phyloP scores from a whole-genome alignment of 2,113 vertebrate genomes.

The Morone chrysops region DNA sequence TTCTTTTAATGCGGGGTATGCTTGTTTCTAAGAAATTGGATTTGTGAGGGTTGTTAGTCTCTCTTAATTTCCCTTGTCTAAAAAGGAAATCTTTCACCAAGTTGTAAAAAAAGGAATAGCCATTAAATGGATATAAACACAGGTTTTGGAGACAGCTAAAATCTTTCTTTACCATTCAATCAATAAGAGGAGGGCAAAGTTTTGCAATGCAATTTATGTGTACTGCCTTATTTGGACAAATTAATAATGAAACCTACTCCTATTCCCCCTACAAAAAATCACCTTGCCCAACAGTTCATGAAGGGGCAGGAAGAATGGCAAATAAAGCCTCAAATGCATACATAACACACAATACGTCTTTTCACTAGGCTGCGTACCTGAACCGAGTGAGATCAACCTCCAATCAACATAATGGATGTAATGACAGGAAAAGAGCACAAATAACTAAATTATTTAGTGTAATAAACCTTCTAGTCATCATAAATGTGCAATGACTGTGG shows the following conservation, averaged over 20 bases:
- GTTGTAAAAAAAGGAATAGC: neutral
- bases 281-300: no score
- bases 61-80: constrained; percentile 1
- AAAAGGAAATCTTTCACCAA: neutral
- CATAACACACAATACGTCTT: neutral
- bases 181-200: neutral
- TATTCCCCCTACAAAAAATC: neutral
- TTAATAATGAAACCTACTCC: neutral
- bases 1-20: neutral
- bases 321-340: neutral
- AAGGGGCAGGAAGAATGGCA: neutral
- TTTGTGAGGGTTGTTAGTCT: neutral
- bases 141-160: neutral
- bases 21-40: constrained; percentile 4
- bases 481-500: constrained; percentile 11
- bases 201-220: constrained; percentile 6
- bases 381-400: constrained; percentile 17
- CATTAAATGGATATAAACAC: neutral
- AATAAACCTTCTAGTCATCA: constrained; percentile 6
- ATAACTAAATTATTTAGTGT: neutral
- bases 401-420: neutral
- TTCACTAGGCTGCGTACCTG: neutral
- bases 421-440: neutral
- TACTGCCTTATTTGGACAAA: neutral
- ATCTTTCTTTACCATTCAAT: constrained; percentile 13